Percentiles rank a stretch among this genome's conserved stretches.
These are phyloP conservation scores for Malurus melanocephalus DNA, from an alignment of 2,113 vertebrate species.

Conservation along the genomic window DNA sequence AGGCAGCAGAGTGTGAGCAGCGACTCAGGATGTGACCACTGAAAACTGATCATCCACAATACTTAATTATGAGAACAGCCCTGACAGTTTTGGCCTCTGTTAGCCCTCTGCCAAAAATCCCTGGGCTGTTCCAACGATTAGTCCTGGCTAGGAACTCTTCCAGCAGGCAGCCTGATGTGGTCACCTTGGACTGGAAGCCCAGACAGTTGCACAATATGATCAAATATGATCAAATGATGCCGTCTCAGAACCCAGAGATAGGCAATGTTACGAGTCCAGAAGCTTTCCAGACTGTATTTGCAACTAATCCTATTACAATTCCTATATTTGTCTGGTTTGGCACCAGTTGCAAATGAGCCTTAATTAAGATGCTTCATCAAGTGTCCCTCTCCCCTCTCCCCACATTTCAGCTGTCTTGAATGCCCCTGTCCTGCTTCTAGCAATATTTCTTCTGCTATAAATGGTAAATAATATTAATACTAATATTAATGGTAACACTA, in stretches of 20 bases:
- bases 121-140: background rate
- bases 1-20: background rate
- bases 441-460: background rate
- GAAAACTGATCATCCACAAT: background rate
- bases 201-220: background rate
- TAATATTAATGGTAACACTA: too few relatives aligned
- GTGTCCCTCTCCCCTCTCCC: accelerated
- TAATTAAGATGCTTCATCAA: background rate
- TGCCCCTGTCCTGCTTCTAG: background rate
- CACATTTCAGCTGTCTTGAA: too few relatives aligned
- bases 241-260: background rate
- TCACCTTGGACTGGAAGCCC: background rate
- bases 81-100: background rate
- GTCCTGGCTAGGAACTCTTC: background rate
- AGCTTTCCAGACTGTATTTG: background rate
- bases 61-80: background rate
- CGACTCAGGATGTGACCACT: background rate
- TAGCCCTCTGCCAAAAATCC: background rate
- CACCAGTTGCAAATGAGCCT: background rate
- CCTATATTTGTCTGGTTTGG: background rate
- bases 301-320: background rate
- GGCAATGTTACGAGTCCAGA: background rate
- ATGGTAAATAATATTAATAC: too few relatives aligned
- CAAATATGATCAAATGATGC: background rate
- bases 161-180: background rate